Base-by-base conservation (phyloP, 2,888 invertebrate species). In the Caenorhabditis virilis region DNA sequence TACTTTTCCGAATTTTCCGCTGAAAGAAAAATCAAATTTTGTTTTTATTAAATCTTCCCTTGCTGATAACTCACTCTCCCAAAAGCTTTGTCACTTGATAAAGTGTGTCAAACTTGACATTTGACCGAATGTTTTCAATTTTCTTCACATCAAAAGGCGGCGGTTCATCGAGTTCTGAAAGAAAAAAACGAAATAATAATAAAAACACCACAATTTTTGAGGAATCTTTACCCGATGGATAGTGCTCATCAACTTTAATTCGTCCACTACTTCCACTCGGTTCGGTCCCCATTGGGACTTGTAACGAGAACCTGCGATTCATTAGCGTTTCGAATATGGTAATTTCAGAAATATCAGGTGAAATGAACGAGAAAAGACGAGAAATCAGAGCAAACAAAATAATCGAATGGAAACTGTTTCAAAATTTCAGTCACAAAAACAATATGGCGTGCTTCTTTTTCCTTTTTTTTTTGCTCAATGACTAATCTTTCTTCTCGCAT, bases 1-100 rank as follows among this genome's bases (percentile, higher is more conserved):
- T 2, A 87, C 87, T 68, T 83, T 83, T 30, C 87, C 79, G 89
- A 86, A 86, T 63, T 85, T 85, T 23, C 86, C 86, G 72, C 86
- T 86, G 74, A 48, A 78, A 53, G 47, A 9, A 33, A 48, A n/a
- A 43, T 23, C 7, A 13, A 30, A 15, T 11, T 47, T 16, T 2
- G 26, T 20, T n/a, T n/a, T n/a, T n/a, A n/a, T 16, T 20, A 15
- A 61, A 13, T 13, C 7, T 6, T 9, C 13, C 6, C 6, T 30
- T 30, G 13, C 13, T 6, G 30, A 13, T 15, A 26, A 69, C 77
- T 74, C 30, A 78, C 74, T 80, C 79, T 68, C 78, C 80, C 23
- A 79, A 52, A 35, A 72, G 48, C 41, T 67, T 72, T 36, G 66
- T 72, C 20, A 80, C 64, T n/a, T 74, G 68, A 65, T 80, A 80